Conservation (phyloP, 2,888 invertebrate species). For the Eristalis tenax region DNA sequence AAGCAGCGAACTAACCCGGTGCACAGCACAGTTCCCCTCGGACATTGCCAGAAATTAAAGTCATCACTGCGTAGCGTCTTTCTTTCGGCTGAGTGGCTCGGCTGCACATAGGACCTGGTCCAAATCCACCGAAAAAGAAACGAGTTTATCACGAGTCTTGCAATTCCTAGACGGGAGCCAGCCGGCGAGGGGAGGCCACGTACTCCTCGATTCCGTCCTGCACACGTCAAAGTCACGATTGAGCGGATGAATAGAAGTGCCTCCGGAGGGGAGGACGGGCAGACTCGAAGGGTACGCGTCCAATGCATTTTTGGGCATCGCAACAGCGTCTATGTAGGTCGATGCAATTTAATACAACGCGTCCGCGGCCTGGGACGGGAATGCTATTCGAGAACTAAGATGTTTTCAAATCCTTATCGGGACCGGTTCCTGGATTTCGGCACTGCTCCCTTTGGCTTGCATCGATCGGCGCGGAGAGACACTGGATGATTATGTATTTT, state of each 20-base stretch:
- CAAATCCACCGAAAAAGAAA: slow-evolving; percentile 50
- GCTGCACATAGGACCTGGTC: slow-evolving; percentile 53
- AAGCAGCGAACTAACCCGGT: slow-evolving; percentile 4
- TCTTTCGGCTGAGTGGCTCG: slow-evolving; percentile 61
- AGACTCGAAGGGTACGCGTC: slow-evolving; percentile 29
- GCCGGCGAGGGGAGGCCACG: neutral
- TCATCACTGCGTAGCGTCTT: slow-evolving; percentile 35
- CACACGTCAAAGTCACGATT: slow-evolving; percentile 70
- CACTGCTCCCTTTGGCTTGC: slow-evolving; percentile 3
- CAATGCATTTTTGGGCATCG: slow-evolving; percentile 68
- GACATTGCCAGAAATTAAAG: slow-evolving; percentile 36
- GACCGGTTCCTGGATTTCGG: slow-evolving; percentile 43
- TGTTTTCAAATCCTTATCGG: slow-evolving; percentile 71
- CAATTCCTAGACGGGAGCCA: slow-evolving; percentile 66
- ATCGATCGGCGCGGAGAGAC: slow-evolving; percentile 40
- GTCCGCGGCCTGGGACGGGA: slow-evolving; percentile 21
- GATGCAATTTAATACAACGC: slow-evolving; percentile 79
- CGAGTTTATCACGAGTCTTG: slow-evolving; percentile 45
- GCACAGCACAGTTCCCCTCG: slow-evolving; percentile 5
- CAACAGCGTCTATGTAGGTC: slow-evolving; percentile 78
- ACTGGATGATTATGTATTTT: slow-evolving; percentile 30
- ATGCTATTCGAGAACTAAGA: slow-evolving; percentile 71
- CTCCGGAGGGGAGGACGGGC: neutral
- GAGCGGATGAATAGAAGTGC: slow-evolving; percentile 58
- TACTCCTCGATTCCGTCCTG: slow-evolving; percentile 43